Evolutionary conservation across 2,888 invertebrate species (phyloP).

Genomic region (Chymomyza caudatula): DNA sequence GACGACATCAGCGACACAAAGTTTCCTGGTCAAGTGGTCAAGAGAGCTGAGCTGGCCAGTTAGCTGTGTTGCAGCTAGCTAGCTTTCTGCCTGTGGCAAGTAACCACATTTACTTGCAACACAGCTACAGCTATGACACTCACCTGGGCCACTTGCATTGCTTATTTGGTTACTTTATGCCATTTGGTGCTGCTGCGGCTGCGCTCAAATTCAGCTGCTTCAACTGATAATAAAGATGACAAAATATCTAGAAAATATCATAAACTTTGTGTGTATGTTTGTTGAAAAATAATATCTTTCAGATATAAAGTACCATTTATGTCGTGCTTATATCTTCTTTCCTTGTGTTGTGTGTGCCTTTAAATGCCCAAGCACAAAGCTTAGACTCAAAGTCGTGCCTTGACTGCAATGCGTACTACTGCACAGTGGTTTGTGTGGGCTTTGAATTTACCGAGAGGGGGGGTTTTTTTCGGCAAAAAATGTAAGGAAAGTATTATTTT

Average conservation of each 20-base stretch:
- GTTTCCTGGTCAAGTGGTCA: background rate
- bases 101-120: slow-evolving; percentile 6
- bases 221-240: slow-evolving; percentile 71
- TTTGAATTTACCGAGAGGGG: too few relatives aligned
- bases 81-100: too few relatives aligned
- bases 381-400: background rate
- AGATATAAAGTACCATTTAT: slow-evolving; percentile 73
- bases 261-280: slow-evolving; percentile 72
- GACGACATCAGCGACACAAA: background rate
- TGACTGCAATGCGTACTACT: background rate
- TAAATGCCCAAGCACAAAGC: background rate
- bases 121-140: background rate
- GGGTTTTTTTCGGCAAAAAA: too few relatives aligned
- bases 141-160: slow-evolving; percentile 11
- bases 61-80: slow-evolving; percentile 15
- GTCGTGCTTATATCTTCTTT: slow-evolving; percentile 73
- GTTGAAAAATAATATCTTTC: slow-evolving; percentile 71
- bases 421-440: slow-evolving; percentile 27
- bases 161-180: slow-evolving; percentile 71
- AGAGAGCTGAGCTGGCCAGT: slow-evolving; percentile 42
- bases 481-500: too few relatives aligned
- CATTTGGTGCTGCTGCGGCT: slow-evolving; percentile 35
- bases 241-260: slow-evolving; percentile 73
- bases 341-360: slow-evolving; percentile 59
- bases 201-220: background rate